Conservation (phyloP, 2,113 vertebrate species). For the Mustela nigripes region DNA sequence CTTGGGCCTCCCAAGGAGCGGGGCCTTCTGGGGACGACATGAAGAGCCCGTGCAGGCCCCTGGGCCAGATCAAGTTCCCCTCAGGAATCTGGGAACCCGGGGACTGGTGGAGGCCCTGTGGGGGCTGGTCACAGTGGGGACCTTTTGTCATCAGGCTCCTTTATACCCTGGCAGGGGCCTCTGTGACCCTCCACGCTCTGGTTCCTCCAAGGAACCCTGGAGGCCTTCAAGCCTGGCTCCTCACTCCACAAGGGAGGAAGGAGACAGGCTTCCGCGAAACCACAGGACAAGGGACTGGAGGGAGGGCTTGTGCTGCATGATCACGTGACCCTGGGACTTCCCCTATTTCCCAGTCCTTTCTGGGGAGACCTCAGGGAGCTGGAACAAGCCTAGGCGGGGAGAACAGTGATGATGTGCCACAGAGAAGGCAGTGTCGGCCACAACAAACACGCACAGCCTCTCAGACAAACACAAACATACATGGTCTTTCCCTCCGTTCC, state of each 20-base stretch:
- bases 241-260: neutral
- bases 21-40: neutral
- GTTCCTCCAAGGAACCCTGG: neutral
- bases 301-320: neutral
- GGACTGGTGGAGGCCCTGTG: neutral
- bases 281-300: neutral
- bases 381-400: slow-evolving; percentile 24
- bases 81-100: neutral
- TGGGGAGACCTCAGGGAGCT: slow-evolving; percentile 43
- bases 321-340: slow-evolving; percentile 33
- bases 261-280: neutral
- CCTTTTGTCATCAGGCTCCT: neutral
- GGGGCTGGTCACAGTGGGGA: neutral
- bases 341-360: slow-evolving; percentile 58
- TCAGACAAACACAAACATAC: neutral
- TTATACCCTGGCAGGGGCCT: neutral
- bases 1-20: neutral
- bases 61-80: neutral
- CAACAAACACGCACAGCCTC: slow-evolving; percentile 55
- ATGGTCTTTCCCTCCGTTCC: neutral
- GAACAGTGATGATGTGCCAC: slow-evolving; percentile 43
- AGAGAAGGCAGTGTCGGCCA: slow-evolving; percentile 64
- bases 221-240: neutral
- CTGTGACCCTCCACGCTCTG: neutral
- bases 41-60: neutral